Conservation (phyloP, 2,113 vertebrate species). For the Rhea pennata region DNA sequence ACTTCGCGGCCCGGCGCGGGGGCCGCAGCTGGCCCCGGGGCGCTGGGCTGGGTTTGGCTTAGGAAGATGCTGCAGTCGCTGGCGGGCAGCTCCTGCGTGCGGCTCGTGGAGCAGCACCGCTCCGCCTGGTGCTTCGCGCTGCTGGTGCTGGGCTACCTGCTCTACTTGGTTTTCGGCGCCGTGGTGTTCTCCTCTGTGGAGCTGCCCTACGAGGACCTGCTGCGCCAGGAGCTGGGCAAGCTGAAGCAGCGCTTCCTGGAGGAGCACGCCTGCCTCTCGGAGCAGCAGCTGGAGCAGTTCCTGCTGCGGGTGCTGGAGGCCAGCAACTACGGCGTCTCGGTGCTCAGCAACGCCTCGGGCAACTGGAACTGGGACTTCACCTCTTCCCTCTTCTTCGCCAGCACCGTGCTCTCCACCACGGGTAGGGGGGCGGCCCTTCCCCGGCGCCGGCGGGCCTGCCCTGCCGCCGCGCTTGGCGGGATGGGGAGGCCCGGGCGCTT, state of each 20-base stretch:
- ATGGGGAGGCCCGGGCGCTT: not conserved
- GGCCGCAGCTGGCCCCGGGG: not conserved
- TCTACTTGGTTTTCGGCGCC: constrained; percentile 94
- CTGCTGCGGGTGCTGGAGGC: constrained; percentile 88
- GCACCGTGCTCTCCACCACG: constrained; percentile 95
- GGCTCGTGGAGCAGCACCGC: constrained; percentile 89
- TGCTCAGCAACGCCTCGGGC: constrained; percentile 89
- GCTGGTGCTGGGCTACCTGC: constrained; percentile 87
- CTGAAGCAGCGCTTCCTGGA: constrained; percentile 88
- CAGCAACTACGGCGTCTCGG: constrained; percentile 94
- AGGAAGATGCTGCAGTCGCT: constrained; percentile 92
- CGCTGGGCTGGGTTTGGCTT: not conserved
- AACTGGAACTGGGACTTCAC: constrained; percentile 99
- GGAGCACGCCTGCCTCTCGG: constrained; percentile 88
- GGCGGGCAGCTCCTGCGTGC: constrained; percentile 88
- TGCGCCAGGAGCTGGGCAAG: constrained; percentile 88
- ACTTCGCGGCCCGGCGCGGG: not conserved
- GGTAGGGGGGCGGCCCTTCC: constrained; percentile 71
- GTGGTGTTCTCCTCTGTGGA: constrained; percentile 96
- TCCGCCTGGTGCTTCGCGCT: constrained; percentile 90
- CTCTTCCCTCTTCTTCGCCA: constrained; percentile 94
- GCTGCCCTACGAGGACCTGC: constrained; percentile 91
- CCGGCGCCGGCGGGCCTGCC: not conserved
- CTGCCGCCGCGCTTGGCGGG: not conserved
- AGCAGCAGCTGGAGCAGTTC: constrained; percentile 88